Evolutionary conservation across 2,113 vertebrate genomes (phyloP).

Genomic region (Gopherus flavomarginatus): DNA sequence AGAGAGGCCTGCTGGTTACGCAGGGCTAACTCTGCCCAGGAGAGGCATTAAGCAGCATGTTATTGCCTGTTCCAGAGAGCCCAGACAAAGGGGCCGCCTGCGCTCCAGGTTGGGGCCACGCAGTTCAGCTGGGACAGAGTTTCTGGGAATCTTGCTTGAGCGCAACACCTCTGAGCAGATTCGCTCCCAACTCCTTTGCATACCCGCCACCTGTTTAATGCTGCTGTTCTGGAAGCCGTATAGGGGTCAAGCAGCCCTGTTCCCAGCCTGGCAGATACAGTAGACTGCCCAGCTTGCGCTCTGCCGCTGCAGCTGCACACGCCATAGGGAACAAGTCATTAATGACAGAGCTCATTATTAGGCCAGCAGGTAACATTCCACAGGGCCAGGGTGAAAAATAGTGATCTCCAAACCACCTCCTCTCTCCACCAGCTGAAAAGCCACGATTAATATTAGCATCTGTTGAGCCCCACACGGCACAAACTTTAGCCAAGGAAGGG

Average conservation of each 20-base stretch:
- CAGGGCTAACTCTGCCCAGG: too few relatives aligned
- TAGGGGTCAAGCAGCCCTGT: constrained; percentile 84
- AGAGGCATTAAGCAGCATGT: too few relatives aligned
- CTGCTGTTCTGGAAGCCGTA: constrained; percentile 81
- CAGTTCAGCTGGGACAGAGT: background rate
- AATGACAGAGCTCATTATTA: constrained; percentile 24
- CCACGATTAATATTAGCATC: background rate
- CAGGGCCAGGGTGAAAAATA: background rate
- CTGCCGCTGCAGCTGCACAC: constrained; percentile 79
- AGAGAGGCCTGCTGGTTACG: background rate
- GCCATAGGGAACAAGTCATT: constrained; percentile 10
- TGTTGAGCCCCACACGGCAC: background rate
- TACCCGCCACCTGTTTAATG: constrained; percentile 2
- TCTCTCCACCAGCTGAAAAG: background rate
- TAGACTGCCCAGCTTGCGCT: constrained; percentile 82
- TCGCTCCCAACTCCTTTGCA: too few relatives aligned
- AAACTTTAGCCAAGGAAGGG: background rate
- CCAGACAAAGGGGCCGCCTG: background rate
- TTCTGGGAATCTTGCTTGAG: background rate
- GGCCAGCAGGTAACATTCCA: background rate
- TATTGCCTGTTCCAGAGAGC: background rate
- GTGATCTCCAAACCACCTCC: background rate
- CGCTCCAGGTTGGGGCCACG: background rate
- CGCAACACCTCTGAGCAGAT: background rate
- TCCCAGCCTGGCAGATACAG: constrained; percentile 81